Base-by-base conservation (phyloP, 2,113 vertebrate species). In the Gallinago paraguaiae region DNA sequence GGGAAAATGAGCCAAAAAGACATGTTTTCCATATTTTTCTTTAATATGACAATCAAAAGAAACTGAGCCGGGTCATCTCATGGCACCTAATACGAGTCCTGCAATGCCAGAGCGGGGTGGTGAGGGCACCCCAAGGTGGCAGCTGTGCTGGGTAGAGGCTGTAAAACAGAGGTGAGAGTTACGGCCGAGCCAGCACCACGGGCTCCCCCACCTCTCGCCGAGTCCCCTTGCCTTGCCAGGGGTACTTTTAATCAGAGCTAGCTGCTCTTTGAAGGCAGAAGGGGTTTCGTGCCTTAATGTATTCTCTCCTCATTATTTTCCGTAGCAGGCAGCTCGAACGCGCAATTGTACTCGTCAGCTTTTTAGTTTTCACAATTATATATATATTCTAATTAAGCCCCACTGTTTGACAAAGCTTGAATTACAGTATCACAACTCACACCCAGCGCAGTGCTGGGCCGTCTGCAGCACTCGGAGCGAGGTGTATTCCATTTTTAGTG, bases 331-430 rank as follows among this genome's bases (percentile, higher is more conserved):
- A 90, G 95, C 88, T 98, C 91, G 59, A 85, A 97, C 24, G 71
- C 33, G 8, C 93, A 94, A 97, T 96, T 97, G 97, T 94, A 87
- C 82, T 94, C 89, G 43, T 95, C 65, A 91, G 77, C 95, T 75
- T 95, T 93, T 88, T 79, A 67, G 82, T 81, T 90, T 92, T 86
- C 95, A 96, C 77, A 97, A 96, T 97, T 97, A 97, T 75, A 91
- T 94, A 92, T 96, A 95, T 96, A 95, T 96, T 97, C 95, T 98
- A 98, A 98, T 97, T 98, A 98, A 97, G 87, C 82, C 90, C 88
- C 69, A 85, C 96, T 96, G 97, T 92, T 95, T 96, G 94, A 97
- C 98, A 97, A 96, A 97, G 86, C 94, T 76, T 96, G 96, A 96
- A 97, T 96, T 98, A 91, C 94, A 77, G 95, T 95, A 90, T 92